phyloP scores from a whole-genome alignment of 2,113 vertebrate species.

The Chrysochloris asiatica region DNA sequence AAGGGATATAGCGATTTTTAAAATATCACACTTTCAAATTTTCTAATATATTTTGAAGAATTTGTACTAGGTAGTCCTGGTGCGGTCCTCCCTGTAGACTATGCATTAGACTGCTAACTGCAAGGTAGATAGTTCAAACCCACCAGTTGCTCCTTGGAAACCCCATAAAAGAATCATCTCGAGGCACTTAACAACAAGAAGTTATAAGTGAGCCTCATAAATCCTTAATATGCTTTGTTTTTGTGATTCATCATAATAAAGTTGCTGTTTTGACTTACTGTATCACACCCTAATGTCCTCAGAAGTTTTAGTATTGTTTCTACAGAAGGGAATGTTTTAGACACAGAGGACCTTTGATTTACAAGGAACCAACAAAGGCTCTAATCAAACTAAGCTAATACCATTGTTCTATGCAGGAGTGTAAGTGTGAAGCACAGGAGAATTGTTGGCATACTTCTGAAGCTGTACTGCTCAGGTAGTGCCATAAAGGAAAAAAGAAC shows the following conservation, averaged over 20 bases:
- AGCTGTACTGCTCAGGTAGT: not conserved
- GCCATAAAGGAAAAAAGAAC: not conserved
- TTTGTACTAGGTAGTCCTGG: not conserved
- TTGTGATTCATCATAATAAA: not conserved
- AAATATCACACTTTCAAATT: not conserved
- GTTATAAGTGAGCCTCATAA: not conserved
- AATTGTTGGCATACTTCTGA: not conserved
- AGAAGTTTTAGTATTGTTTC: not conserved
- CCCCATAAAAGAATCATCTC: too few relatives aligned
- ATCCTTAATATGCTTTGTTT: not conserved
- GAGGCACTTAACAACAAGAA: too few relatives aligned
- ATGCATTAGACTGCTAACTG: too few relatives aligned
- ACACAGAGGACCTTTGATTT: not conserved
- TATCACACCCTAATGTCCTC: not conserved
- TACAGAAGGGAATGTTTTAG: not conserved
- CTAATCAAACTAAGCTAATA: not conserved
- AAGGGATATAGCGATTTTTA: too few relatives aligned
- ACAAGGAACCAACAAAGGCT: conserved; percentile 2
- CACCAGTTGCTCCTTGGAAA: too few relatives aligned
- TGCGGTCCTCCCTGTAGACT: too few relatives aligned
- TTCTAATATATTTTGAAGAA: not conserved
- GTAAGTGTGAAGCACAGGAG: not conserved
- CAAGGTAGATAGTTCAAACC: too few relatives aligned
- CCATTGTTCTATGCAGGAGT: not conserved
- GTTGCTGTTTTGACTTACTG: not conserved